Base-by-base conservation (phyloP, 2,113 vertebrate species). In the Pseudorhombus dupliciocellatus region DNA sequence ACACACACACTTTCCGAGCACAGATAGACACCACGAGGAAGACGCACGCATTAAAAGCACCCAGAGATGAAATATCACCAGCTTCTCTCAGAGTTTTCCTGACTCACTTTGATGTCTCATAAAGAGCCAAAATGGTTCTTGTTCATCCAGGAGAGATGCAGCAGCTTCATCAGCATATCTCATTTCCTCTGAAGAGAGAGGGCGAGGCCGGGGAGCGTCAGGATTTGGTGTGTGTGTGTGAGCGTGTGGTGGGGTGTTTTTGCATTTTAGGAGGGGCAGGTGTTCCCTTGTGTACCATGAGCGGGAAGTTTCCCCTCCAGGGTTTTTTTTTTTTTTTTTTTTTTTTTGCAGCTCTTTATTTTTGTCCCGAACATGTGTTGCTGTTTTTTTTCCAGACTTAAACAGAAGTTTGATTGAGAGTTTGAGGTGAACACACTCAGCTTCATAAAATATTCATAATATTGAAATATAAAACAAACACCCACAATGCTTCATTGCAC, bases 141-240 rank as follows among this genome's bases (percentile, higher is more conserved):
- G 57, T 66, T 59, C 18, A 77, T 51, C 58, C 66, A 73, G 15
- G 22, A 69, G 77, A 75, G 73, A 65, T 8, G 57, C 61, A 42
- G 26, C 30, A 58, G 69, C 73, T 75, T 80, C 65, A 81, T 86
- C 77, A 86, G 74, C 84, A 81, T 79, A 73, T 81, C 62, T 56
- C 18, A 20, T 77, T 66, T 58, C 60, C 52, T 69, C 71, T 68
- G 50, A 65, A 61, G 53, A 57, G n/a, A 37, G 25, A 55, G 57
- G 34, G 12, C 34, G 34, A 12, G 34, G 34, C 34, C 18, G 24
- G 21, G 16, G 28, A 26, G 31, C 1, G 16, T 53, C 11, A 48
- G 60, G 63, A 57, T 44, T 50, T 0, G 4, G 15, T 24, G 25
- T 11, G 9, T 25, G 46, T 52, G 14, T 50, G 2, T 4, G 18